Conservation (phyloP, 1,140 invertebrate species). For the Antheraea mylitta region DNA sequence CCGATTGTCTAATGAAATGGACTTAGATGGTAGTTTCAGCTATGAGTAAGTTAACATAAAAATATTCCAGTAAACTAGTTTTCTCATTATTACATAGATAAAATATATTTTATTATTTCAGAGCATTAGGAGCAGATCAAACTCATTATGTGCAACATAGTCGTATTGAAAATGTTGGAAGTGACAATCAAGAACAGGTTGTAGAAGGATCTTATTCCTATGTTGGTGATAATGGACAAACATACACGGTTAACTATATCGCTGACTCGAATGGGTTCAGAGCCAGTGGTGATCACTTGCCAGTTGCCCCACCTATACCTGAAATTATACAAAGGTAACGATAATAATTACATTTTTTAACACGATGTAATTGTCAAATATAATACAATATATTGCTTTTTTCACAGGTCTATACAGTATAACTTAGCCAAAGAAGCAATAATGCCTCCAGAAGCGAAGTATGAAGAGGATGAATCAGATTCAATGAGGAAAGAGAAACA, state of each 20-base stretch:
- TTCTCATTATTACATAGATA: background rate
- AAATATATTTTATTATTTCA: slow-evolving; percentile 37
- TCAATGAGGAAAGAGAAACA: slow-evolving; percentile 37
- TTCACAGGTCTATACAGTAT: slow-evolving; percentile 66
- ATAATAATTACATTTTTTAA: background rate
- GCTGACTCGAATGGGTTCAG: slow-evolving; percentile 80
- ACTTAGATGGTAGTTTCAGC: slow-evolving; percentile 76
- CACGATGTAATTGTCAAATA: background rate
- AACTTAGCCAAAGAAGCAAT: slow-evolving; percentile 73
- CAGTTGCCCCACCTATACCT: slow-evolving; percentile 78
- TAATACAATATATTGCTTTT: background rate
- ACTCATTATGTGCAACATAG: slow-evolving; percentile 78
- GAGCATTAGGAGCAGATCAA: slow-evolving; percentile 74
- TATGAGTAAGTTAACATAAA: slow-evolving; percentile 68
- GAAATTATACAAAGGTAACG: slow-evolving; percentile 76
- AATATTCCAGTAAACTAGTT: slow-evolving; percentile 12
- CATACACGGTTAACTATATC: slow-evolving; percentile 78
- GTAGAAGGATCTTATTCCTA: slow-evolving; percentile 83
- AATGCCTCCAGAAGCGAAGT: slow-evolving; percentile 54
- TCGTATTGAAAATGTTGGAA: slow-evolving; percentile 78
- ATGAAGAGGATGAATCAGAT: slow-evolving; percentile 50
- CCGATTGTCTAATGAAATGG: slow-evolving; percentile 75
- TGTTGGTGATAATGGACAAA: slow-evolving; percentile 79
- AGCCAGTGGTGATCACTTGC: slow-evolving; percentile 78
- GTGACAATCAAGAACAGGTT: slow-evolving; percentile 77